These are phyloP conservation scores for Vombatus ursinus DNA, from an alignment of 2,113 vertebrate genomes.

Conservation along the genomic window DNA sequence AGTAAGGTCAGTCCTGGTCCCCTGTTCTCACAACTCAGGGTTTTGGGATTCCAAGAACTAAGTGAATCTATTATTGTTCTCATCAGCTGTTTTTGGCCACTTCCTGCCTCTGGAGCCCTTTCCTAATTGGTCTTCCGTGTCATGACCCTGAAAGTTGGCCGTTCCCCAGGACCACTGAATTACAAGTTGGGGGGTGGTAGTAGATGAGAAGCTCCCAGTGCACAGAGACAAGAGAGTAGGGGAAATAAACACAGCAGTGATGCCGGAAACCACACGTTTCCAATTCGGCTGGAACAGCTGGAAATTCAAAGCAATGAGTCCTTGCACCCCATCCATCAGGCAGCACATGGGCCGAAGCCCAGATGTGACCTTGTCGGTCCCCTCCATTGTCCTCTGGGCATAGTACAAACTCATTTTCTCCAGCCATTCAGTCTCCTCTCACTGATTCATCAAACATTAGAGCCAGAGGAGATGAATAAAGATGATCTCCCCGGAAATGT, in stretches of 20 bases:
- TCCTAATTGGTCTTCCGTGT: background rate
- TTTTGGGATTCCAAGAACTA: background rate
- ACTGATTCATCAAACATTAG: background rate
- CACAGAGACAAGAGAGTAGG: background rate
- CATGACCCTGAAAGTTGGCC: background rate
- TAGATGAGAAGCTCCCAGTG: background rate
- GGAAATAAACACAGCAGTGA: background rate
- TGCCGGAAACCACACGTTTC: background rate
- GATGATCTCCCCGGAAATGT: background rate
- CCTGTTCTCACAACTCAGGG: background rate
- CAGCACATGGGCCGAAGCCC: background rate
- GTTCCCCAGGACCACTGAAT: background rate
- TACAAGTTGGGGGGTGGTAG: background rate
- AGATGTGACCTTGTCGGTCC: background rate
- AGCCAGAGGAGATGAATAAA: background rate
- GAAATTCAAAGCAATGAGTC: background rate
- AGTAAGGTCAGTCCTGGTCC: background rate
- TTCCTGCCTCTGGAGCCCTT: background rate
- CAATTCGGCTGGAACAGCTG: background rate
- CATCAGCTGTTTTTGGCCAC: background rate
- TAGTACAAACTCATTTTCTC: constrained; percentile 6
- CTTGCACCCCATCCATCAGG: background rate
- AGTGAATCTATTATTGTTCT: background rate
- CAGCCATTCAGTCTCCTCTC: background rate
- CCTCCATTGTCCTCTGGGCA: background rate